Base-by-base conservation (phyloP, 2,113 vertebrate genomes). In the Pelobates fuscus region DNA sequence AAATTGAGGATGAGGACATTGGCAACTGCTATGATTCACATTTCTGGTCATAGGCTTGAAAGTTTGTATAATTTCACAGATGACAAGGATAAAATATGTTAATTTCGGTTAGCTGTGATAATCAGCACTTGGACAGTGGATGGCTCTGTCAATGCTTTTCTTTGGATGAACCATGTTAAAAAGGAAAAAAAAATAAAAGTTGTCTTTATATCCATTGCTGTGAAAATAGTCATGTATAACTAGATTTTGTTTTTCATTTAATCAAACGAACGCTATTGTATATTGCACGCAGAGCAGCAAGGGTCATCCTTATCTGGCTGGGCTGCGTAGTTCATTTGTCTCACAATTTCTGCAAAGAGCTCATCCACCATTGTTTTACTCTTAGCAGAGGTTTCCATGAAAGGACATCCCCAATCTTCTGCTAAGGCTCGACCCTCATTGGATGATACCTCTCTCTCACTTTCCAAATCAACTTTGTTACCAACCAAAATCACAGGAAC, bases 341-440 rank as follows among this genome's bases (percentile, higher is more conserved):
- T 93, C 82, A 98, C 97, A 12, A 99, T 98, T 86, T 99, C 97
- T 0, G 97, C 97, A 80, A 99, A 99, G 82, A 99, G 95, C 89
- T 99, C 97, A 78, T 99, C 97, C 88, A 99, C 97, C 96, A 98
- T 98, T 71, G 95, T 98, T 92, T 98, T 98, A 87, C 96, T 99
- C 89, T 98, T 99, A 82, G 97, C 97, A 1, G 97, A 98, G 8
- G 97, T 98, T 89, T 99, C 97, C 94, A 99, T 97, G 81, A 99
- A 99, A n/a, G 97, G 97, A 83, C 97, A 98, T 83, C 96, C 97
- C 97, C 97, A 99, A 87, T 98, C 97, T 88, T 98, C 95, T 0
- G 97, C 97, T 78, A 99, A 88, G 18, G 97, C 95, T 83, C 95
- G 93, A 58, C 97, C 97, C 84, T 99, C 97, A 10, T 82, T 94